These are phyloP conservation scores for Mola mola DNA, from an alignment of 2,113 vertebrate species.

Conservation along the genomic window DNA sequence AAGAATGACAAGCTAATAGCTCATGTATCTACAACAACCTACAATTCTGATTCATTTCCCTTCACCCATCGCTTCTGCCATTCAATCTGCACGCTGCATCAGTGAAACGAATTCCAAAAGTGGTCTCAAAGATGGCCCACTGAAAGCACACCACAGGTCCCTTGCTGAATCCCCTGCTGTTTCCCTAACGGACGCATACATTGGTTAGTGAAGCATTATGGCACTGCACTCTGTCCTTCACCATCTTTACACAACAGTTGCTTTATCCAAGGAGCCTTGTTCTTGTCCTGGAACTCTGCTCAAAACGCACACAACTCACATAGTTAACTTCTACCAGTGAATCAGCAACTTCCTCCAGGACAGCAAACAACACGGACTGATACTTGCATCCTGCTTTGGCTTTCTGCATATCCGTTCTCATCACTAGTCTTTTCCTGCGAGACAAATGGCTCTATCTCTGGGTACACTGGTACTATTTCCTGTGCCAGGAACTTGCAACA, in stretches of 20 bases:
- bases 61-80: background rate
- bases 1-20: too few species aligned
- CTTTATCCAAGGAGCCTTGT: background rate
- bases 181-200: conserved; percentile 10
- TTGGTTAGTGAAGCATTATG: conserved; percentile 36
- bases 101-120: too few species aligned
- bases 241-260: conserved; percentile 3
- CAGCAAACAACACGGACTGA: background rate
- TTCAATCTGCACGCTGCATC: background rate
- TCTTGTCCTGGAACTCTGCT: background rate
- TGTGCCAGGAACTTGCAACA: too few species aligned
- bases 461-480: background rate
- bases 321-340: background rate
- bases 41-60: background rate
- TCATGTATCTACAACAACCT: too few species aligned
- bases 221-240: conserved; percentile 1
- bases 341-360: too few species aligned
- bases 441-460: background rate
- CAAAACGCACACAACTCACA: background rate
- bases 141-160: conserved; percentile 14
- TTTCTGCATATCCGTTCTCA: conserved; percentile 2
- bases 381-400: background rate
- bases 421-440: background rate
- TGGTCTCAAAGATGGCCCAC: too few species aligned
- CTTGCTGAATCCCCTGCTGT: conserved; percentile 20